phyloP scores from a whole-genome alignment of 2,797 vertebrate genomes.

The Sylvilagus floridanus region DNA sequence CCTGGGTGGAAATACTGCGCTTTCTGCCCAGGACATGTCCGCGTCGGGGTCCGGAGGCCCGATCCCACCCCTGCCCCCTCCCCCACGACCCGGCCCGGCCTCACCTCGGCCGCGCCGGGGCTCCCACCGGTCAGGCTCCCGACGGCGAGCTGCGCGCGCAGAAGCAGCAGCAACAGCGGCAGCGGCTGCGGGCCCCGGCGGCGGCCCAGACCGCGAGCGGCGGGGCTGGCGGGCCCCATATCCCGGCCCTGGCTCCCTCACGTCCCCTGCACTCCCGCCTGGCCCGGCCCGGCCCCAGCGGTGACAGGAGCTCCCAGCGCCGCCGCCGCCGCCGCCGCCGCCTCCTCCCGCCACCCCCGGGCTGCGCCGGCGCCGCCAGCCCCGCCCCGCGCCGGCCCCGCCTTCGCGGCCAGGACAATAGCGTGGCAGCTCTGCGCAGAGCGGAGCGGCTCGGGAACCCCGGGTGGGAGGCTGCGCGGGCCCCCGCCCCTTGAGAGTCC shows the following conservation, averaged over 20 bases:
- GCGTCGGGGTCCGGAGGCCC: neutral
- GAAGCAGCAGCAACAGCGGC: slow-evolving; percentile 74
- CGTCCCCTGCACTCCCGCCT: slow-evolving; percentile 70
- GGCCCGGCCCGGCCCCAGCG: slow-evolving; percentile 75
- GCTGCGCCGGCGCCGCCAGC: slow-evolving; percentile 80
- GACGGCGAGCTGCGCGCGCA: slow-evolving; percentile 76
- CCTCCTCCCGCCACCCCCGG: slow-evolving; percentile 68
- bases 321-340: slow-evolving; percentile 58
- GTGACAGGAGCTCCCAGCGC: slow-evolving; percentile 84
- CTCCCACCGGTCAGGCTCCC: slow-evolving; percentile 75
- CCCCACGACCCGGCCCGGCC: slow-evolving; percentile 62
- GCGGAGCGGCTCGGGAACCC: slow-evolving; percentile 79
- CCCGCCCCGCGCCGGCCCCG: slow-evolving; percentile 76
- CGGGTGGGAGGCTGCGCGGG: slow-evolving; percentile 75
- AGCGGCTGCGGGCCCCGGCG: slow-evolving; percentile 54
- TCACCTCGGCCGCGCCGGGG: slow-evolving; percentile 76
- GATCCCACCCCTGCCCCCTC: slow-evolving; percentile 62
- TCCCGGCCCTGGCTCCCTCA: slow-evolving; percentile 75
- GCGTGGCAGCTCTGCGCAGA: slow-evolving; percentile 68
- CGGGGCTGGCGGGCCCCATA: slow-evolving; percentile 78
- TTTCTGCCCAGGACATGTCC: neutral
- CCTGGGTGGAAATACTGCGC: slow-evolving; percentile 35
- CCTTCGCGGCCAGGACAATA: slow-evolving; percentile 80
- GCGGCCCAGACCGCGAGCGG: slow-evolving; percentile 61
- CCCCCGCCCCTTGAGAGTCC: neutral